These are phyloP conservation scores for Pagrus major DNA, from an alignment of 2,113 vertebrate genomes.

Conservation along the genomic window DNA sequence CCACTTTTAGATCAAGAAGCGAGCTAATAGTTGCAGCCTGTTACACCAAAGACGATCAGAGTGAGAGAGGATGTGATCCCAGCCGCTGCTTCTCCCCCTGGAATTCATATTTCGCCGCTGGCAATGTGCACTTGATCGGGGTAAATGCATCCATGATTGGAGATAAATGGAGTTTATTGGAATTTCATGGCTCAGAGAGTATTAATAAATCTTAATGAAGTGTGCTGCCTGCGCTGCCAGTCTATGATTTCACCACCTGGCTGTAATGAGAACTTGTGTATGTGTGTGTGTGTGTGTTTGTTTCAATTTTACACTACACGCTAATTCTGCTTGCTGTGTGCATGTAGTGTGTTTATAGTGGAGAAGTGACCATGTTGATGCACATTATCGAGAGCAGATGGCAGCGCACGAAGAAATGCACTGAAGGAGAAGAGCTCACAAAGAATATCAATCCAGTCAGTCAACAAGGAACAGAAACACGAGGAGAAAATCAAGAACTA, in stretches of 20 bases:
- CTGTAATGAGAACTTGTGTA: too few relatives aligned
- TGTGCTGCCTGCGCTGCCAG: conserved; percentile 41
- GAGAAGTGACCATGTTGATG: neutral
- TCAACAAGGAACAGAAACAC: too few relatives aligned
- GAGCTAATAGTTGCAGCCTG: conserved; percentile 14
- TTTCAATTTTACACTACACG: neutral
- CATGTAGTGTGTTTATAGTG: neutral
- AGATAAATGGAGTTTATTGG: conserved; percentile 65
- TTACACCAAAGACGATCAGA: neutral
- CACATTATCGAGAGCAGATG: neutral
- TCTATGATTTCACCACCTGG: conserved; percentile 8
- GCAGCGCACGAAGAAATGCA: neutral
- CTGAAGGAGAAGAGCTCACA: neutral
- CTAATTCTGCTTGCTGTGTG: neutral
- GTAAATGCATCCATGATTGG: conserved; percentile 47
- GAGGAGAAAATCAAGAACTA: too few relatives aligned
- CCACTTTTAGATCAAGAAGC: neutral
- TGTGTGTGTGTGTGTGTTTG: neutral
- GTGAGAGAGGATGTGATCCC: neutral
- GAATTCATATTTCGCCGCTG: neutral
- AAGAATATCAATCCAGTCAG: too few relatives aligned
- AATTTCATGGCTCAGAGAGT: conserved; percentile 68
- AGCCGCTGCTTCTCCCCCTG: neutral
- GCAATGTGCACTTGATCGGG: conserved; percentile 15
- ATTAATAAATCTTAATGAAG: conserved; percentile 73